phyloP scores from a whole-genome alignment of 2,797 vertebrate species.

The Peromyscus eremicus region DNA sequence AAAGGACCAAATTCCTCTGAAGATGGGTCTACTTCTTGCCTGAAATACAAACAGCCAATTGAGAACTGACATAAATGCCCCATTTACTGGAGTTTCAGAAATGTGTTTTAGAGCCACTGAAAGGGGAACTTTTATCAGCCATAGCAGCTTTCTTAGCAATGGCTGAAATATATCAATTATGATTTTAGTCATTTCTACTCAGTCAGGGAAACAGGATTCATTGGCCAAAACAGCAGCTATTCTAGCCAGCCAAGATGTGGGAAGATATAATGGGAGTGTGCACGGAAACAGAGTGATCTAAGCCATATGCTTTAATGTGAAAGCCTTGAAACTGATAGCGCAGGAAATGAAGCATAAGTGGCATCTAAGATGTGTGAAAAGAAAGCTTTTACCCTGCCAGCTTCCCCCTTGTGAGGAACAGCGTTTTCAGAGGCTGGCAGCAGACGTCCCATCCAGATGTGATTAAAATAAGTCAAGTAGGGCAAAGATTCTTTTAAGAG shows the following conservation, averaged over 20 bases:
- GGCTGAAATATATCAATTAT: conserved; percentile 1
- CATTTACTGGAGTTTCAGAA: background rate
- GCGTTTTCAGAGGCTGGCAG: background rate
- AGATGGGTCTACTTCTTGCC: background rate
- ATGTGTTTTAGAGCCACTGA: background rate
- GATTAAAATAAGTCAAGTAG: background rate
- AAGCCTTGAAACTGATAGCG: background rate
- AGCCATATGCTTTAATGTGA: background rate
- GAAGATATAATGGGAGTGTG: background rate
- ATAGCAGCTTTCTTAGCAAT: background rate
- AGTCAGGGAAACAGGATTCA: background rate
- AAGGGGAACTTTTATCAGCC: background rate
- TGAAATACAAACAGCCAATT: background rate
- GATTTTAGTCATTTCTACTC: background rate
- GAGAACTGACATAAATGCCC: background rate
- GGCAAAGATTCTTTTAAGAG: background rate
- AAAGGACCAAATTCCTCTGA: background rate
- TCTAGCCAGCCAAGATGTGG: background rate
- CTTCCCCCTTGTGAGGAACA: background rate
- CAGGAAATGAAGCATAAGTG: conserved; percentile 21
- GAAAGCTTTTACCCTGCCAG: background rate
- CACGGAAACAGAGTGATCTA: background rate
- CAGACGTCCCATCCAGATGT: background rate
- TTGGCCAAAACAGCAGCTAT: conserved; percentile 25
- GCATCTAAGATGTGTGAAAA: background rate